Evolutionary conservation across 37 sponge, comb jelly and placozoan species (phyloP).

Genomic region (Corticium candelabrum): DNA sequence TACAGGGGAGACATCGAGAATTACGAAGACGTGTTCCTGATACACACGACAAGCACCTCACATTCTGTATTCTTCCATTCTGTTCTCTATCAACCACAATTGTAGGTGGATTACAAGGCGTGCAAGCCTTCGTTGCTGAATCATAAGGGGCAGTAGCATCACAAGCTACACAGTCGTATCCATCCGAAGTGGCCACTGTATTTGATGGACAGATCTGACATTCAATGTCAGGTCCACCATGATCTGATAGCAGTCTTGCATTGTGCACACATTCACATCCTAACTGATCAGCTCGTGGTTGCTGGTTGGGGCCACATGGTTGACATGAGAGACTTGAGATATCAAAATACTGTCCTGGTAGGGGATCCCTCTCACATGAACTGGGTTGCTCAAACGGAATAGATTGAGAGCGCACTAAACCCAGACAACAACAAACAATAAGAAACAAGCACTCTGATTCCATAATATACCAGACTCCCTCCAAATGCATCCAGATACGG

Average conservation of each 20-base stretch:
- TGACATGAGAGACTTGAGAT: background rate
- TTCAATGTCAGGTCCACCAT: background rate
- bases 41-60: background rate
- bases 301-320: background rate
- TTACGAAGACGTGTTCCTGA: background rate
- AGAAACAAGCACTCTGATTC: no score
- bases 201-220: background rate
- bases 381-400: background rate
- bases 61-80: background rate
- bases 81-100: background rate
- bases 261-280: background rate
- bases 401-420: no score
- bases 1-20: background rate
- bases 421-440: no score
- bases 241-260: background rate
- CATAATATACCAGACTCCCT: no score
- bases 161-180: background rate
- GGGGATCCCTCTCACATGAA: background rate
- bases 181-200: background rate
- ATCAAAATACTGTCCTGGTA: background rate
- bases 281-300: background rate
- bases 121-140: background rate
- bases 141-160: background rate
- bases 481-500: no score
- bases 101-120: background rate